Base-by-base conservation (phyloP, 2,113 vertebrate species). In the Rhinopomastus cyanomelas region DNA sequence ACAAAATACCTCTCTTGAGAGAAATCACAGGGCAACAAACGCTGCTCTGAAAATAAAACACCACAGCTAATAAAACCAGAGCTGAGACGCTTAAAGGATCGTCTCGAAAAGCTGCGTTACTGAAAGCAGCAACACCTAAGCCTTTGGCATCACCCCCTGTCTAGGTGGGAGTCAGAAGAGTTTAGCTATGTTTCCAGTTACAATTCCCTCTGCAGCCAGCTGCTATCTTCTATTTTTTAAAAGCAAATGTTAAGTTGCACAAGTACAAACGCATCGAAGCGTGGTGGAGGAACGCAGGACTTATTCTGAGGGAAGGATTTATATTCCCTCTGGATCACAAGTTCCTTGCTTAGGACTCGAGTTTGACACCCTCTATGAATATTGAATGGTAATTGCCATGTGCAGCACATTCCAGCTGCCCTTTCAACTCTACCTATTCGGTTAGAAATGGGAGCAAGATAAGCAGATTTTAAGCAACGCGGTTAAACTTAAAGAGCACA, bases 381-480 rank as follows among this genome's bases (percentile, higher is more conserved):
- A 89, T 37, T 77, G 85, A 86, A 86, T 82, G 48, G 65, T 34
- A 91, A 91, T 61, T 90, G 55, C 56, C 46, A 65, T 6, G 19
- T n/a, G 73, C 56, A 81, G 55, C 84, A 68, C 84, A 69, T 59
- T 89, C 48, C 68, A 19, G 59, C 48, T 83, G 69, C 61, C 81
- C 88, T 95, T 96, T 94, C 60, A 73, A 84, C 34, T 81, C 4
- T 39, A 73, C 29, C 17, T 49, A 36, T 69, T 88, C 22, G 60
- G 68, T 77, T n/a, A 73, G 79, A 66, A 94, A 67, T n/a, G 25
- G 29, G 65, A 81, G 73, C 59, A 90, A 89, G 69, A 93, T 27
- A 94, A 88, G 81, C 64, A 83, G 67, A 76, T 78, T 88, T 85
- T 86, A 93, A 93, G 82, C 61, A 71, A 53, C 25, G 13, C 32